Base-by-base conservation (phyloP, 2,888 invertebrate genomes). In the Hoplodrina ambigua region DNA sequence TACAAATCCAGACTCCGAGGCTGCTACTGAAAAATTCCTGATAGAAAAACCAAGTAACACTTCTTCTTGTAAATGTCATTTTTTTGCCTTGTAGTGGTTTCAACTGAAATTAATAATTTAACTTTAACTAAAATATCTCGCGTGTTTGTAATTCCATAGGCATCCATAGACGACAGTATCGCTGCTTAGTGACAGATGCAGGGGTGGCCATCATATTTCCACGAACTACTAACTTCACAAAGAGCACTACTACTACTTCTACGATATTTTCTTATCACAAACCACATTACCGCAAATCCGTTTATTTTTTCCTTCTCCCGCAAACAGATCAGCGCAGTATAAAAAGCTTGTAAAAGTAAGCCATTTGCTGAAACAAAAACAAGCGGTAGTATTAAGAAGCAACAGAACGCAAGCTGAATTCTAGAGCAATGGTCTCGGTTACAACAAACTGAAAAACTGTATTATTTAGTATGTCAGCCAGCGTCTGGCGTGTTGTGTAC, bases 401-500 rank as follows among this genome's bases (percentile, higher is more conserved):
- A 37, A 10, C 44, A 55, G 54, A 59, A 50, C 17, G 67, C 46
- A 33, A 57, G 58, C 49, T 57, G 46, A 37, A 46, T 49, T n/a
- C 25, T 60, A 4, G 49, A 69, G 58, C 46, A 61, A 59, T 20
- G 25, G 30, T 54, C 54, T 64, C 70, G 19, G 44, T 52, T 54
- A 56, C 63, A 66, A 72, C 55, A 20, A 59, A 75, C 71, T 78
- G 65, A 73, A 69, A 78, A 78, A 78, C 65, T 78, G 56, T 66
- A 57, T 78, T 78, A 78, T 73, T 73, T 78, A 69, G 62, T 55
- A 53, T 54, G 67, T 66, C 75, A 62, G 56, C 20, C 52, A 59
- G 58, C 53, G 66, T 57, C 76, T 77, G 78, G 63, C 33, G 20
- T 54, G 61, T 52, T 57, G 59, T 53, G 52, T 46, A 41, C 25